A percentile compares a stretch with the other conserved stretches of the same genome.
These are phyloP conservation scores for Zeugodacus cucurbitae DNA, from an alignment of 1,140 invertebrate genomes.

Conservation along the genomic window DNA sequence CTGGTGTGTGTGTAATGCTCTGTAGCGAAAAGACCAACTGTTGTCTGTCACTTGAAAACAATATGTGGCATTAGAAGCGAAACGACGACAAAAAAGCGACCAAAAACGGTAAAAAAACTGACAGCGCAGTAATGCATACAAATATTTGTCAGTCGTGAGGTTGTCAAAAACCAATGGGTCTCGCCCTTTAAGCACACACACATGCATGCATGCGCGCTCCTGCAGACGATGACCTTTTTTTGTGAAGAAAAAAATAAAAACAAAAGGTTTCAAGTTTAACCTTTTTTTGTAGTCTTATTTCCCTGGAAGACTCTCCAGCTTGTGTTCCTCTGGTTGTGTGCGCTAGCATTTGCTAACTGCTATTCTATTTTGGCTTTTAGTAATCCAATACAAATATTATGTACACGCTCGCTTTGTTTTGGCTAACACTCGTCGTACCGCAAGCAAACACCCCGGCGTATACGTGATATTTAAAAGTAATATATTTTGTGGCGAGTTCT, in stretches of 20 bases:
- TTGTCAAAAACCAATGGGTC: not conserved
- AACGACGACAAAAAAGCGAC: not conserved
- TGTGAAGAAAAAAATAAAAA: not conserved
- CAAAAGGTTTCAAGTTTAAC: not conserved
- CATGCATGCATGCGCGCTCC: not conserved
- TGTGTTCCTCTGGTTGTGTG: not conserved
- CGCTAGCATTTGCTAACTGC: not conserved
- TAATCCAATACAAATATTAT: slow-evolving; percentile 24
- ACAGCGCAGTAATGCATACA: not conserved
- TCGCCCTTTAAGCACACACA: not conserved
- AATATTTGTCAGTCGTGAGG: slow-evolving; percentile 5
- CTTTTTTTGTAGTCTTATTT: not conserved
- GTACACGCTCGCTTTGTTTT: not conserved
- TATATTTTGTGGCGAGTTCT: not conserved
- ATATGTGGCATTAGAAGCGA: not conserved
- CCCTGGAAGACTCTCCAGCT: not conserved
- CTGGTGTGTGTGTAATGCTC: not conserved
- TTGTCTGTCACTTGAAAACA: not conserved
- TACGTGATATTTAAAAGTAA: slow-evolving; percentile 6
- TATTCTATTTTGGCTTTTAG: not conserved
- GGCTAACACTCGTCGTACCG: not conserved
- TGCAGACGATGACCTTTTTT: not conserved
- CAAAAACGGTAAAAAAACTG: not conserved
- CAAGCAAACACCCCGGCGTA: not conserved
- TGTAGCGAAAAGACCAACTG: not conserved